Evolutionary conservation across 2,797 vertebrate species (phyloP).

Genomic region (Aotus griseimembra): DNA sequence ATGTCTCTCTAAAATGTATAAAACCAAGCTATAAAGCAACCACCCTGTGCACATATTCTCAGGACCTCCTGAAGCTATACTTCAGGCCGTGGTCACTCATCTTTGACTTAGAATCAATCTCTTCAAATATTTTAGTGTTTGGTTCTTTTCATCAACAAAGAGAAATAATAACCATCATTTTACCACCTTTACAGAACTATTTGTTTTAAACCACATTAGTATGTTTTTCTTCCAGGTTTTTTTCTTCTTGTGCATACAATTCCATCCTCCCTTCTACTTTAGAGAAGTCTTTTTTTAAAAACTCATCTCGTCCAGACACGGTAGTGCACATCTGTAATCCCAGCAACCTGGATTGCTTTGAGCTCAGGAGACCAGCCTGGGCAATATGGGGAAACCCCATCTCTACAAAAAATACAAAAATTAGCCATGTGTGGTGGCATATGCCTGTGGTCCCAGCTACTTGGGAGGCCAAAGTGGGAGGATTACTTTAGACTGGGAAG

Average conservation of each 20-base stretch:
- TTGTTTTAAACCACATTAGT: background rate
- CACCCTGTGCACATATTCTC: background rate
- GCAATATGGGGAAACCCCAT: background rate
- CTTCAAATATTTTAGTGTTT: background rate
- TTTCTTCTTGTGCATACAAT: background rate
- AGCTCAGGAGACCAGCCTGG: background rate
- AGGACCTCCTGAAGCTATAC: background rate
- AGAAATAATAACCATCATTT: background rate
- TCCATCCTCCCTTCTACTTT: background rate
- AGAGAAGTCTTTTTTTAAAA: background rate
- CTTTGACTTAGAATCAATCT: background rate
- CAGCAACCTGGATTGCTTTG: too few species aligned
- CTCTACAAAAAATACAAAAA: too few species aligned
- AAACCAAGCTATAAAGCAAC: background rate
- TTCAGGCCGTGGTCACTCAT: background rate
- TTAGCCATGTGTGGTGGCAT: too few species aligned
- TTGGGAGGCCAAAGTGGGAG: too few species aligned
- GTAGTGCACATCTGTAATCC: background rate
- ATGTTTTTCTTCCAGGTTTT: background rate
- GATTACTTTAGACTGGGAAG: too few species aligned
- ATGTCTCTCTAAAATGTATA: background rate
- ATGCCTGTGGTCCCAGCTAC: too few species aligned
- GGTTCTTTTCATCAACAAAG: background rate
- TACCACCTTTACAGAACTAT: background rate
- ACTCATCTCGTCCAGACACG: background rate